phyloP scores from a whole-genome alignment of 2,113 vertebrate species.

The Bungarus multicinctus region DNA sequence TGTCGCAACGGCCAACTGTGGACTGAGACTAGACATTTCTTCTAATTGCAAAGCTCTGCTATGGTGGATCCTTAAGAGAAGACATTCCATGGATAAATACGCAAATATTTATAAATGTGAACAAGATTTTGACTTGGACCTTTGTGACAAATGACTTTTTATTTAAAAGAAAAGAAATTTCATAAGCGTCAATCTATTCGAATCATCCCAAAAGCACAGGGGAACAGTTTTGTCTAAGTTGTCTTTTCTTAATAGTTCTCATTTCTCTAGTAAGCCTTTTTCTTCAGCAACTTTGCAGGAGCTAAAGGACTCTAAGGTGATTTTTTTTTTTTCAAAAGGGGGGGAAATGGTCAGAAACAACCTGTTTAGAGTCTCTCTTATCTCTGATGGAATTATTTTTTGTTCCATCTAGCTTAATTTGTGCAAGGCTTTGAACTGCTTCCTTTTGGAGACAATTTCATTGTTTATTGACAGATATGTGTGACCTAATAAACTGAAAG shows the following conservation, averaged over 20 bases:
- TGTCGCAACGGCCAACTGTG: not conserved
- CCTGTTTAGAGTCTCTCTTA: constrained; percentile 54
- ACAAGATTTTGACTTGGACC: not conserved
- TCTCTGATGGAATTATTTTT: constrained; percentile 55
- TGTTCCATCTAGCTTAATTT: constrained; percentile 57
- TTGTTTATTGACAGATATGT: constrained; percentile 47
- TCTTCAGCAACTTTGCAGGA: not conserved
- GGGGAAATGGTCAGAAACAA: constrained; percentile 52
- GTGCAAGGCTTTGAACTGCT: constrained; percentile 40
- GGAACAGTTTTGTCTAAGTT: not conserved
- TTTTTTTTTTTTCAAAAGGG: constrained; percentile 12
- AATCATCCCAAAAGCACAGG: not conserved
- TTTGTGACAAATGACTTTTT: not conserved
- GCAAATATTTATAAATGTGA: not conserved
- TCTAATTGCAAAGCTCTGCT: not conserved
- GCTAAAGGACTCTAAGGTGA: not conserved
- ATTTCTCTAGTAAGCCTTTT: not conserved
- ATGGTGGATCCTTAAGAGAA: not conserved
- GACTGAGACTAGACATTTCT: not conserved
- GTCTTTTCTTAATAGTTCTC: not conserved
- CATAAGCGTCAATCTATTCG: not conserved
- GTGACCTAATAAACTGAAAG: constrained; percentile 53
- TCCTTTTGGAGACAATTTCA: constrained; percentile 46
- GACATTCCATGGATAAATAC: not conserved
- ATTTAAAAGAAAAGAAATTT: not conserved